Evolutionary conservation across 2,888 invertebrate species (phyloP), one percentile per base, ranked within the genome.

Genomic region (Microplitis deprimator): DNA sequence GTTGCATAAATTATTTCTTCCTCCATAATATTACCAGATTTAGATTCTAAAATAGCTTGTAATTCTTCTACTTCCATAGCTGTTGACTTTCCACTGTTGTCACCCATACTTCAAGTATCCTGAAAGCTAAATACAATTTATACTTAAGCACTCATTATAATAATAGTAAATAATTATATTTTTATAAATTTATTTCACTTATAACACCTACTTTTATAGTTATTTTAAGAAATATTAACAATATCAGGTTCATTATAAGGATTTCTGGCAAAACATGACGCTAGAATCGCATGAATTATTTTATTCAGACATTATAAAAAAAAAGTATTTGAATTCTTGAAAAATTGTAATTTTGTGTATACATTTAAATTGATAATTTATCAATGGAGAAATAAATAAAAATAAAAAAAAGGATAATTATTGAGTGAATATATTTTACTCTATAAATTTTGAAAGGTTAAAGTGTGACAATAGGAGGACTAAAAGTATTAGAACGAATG

Each of bases 1-100:
- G 77, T 73, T 2, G 79, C 77, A 29, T 85, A 85, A 62, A 88
- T 85, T 59, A 89, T 85, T 67, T 87, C 85, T 75, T 87, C 86
- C 6, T 86, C 85, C 6, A 82, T 80, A 69, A 72, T 20, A 65
- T 13, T 38, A 13, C 76, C 67, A 73, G 79, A 65, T 40, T 68
- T 76, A 60, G 76, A 38, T 64, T 65, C 60, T 29, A 62, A 69
- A 67, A 77, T 76, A 29, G 74, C 76, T 77, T 75, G 65, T 3
- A 74, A 17, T 8, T 77, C 76, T 62, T 70, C 68, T 6, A 62
- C 75, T 7, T 78, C 79, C 81, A 81, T 79, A 10, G 65, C 38
- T 16, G 65, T 40, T 38, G 38, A 29, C 29, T 29, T 29, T 29
- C 29, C 29, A 29, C 4, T 29, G 0, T 29, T 29, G 29, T 29